Evolutionary conservation across 2,113 vertebrate species (phyloP), one percentile per base, ranked within the genome.

Genomic region (Passer domesticus): DNA sequence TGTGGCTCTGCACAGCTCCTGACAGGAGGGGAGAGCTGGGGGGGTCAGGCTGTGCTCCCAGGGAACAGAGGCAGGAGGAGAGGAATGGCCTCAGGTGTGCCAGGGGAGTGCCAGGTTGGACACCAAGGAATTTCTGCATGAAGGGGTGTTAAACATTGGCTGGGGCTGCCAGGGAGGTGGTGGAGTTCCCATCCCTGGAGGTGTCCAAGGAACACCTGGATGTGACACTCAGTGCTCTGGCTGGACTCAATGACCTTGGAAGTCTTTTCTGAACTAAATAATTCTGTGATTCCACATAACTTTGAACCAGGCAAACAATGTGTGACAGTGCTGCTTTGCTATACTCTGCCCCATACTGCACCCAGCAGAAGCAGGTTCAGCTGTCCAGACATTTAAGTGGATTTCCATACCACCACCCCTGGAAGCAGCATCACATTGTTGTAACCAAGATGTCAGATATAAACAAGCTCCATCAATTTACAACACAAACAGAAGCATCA

Each of bases 401-500:
- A 64, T 84, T 73, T 60, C 75, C 43, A 39, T 3, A 64, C 16
- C 60, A 31, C 27, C 69, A 50, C 13, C 41, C 37, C 63, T 56
- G 44, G 44, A 80, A 91, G 37, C 7, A 91, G 68, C 13, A n/a
- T 24, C n/a, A 41, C 14, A 20, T 13, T 17, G 24, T 28, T 44
- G 37, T 22, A 91, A 86, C 68, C 68, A 64, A 60, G 56, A 79
- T 46, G 50, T 84, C 37, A 39, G 21, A 22, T 8, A 53, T n/a
- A 93, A 96, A 90, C 73, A 83, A 87, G 17, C 66, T 80, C 44
- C 84, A 83, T 73, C 83, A 28, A 67, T 75, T 87, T 75, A 90
- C 31, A 89, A 31, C 13, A 82, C 55, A 44, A 83, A 90, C 59
- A 79, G 62, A 73, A 88, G 46, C 58, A 58, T 37, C 62, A 39